Conservation (phyloP, 1,140 invertebrate genomes). For the Calliopsis andreniformis region DNA sequence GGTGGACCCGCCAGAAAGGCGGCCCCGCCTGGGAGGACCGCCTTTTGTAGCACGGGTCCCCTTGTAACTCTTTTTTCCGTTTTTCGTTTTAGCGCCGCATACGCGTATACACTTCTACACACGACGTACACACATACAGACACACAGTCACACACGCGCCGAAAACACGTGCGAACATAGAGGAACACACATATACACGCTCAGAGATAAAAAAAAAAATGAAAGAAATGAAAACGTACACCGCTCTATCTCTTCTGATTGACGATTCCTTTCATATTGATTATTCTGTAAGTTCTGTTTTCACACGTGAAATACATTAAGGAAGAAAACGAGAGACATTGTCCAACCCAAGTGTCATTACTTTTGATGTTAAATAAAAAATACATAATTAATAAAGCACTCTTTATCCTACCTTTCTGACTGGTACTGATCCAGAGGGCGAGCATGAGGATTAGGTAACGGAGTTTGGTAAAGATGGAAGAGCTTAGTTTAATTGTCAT, state of each 20-base stretch:
- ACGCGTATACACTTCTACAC: slow-evolving; percentile 36
- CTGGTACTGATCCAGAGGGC: neutral
- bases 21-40: slow-evolving; percentile 39
- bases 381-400: slow-evolving; percentile 78
- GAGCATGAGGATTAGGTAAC: neutral
- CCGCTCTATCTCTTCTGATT: slow-evolving; percentile 75
- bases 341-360: slow-evolving; percentile 81
- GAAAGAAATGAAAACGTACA: slow-evolving; percentile 61
- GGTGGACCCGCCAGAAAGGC: slow-evolving; percentile 59
- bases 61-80: slow-evolving; percentile 64
- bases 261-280: slow-evolving; percentile 76
- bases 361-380: slow-evolving; percentile 82
- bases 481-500: slow-evolving; percentile 35
- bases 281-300: slow-evolving; percentile 78
- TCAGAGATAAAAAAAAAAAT: slow-evolving; percentile 41
- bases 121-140: slow-evolving; percentile 33
- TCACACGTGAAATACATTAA: slow-evolving; percentile 75
- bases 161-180: slow-evolving; percentile 47
- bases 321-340: slow-evolving; percentile 77
- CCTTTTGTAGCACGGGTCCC: slow-evolving; percentile 55
- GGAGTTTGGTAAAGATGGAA: neutral
- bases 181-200: slow-evolving; percentile 50
- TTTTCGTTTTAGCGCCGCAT: slow-evolving; percentile 71
- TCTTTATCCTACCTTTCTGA: slow-evolving; percentile 47
- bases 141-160: slow-evolving; percentile 28